These are phyloP conservation scores for Parthenolecanium corni DNA, from an alignment of 2,888 invertebrate genomes.

Conservation along the genomic window DNA sequence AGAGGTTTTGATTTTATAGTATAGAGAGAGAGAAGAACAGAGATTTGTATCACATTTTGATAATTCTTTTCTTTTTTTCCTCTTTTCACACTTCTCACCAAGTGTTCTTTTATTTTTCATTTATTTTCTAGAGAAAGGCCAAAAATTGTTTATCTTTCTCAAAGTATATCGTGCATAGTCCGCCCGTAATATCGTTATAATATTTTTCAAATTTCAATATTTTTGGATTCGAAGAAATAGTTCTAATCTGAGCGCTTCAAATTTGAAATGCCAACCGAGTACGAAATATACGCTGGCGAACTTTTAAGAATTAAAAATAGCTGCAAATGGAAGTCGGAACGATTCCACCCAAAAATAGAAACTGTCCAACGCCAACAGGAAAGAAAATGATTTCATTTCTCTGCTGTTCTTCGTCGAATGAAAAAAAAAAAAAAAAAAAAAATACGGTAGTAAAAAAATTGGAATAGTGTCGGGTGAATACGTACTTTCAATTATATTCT, in stretches of 20 bases:
- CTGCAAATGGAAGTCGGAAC: conserved; percentile 23
- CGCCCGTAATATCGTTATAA: too few species aligned
- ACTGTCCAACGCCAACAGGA: conserved; percentile 19
- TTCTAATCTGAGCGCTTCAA: background rate
- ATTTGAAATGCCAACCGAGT: background rate
- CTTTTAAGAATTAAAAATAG: conserved; percentile 16
- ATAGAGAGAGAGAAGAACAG: too few species aligned
- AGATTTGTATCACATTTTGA: too few species aligned
- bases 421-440: conserved; percentile 3
- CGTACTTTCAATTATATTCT: background rate
- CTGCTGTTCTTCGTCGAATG: background rate
- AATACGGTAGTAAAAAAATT: background rate
- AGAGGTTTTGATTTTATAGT: too few species aligned
- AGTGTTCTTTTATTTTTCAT: too few species aligned
- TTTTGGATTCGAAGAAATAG: background rate
- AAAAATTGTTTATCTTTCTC: too few species aligned
- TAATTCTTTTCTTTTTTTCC: too few species aligned
- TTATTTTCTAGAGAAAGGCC: too few species aligned
- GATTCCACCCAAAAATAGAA: conserved; percentile 26
- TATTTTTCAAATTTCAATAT: too few species aligned
- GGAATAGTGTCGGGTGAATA: conserved; percentile 17
- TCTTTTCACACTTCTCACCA: too few species aligned
- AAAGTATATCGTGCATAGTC: too few species aligned
- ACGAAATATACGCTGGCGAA: background rate
- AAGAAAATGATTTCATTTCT: conserved; percentile 16